Evolutionary conservation across 2,113 vertebrate species (phyloP).

Genomic region (Psilopsiagon aurifrons): DNA sequence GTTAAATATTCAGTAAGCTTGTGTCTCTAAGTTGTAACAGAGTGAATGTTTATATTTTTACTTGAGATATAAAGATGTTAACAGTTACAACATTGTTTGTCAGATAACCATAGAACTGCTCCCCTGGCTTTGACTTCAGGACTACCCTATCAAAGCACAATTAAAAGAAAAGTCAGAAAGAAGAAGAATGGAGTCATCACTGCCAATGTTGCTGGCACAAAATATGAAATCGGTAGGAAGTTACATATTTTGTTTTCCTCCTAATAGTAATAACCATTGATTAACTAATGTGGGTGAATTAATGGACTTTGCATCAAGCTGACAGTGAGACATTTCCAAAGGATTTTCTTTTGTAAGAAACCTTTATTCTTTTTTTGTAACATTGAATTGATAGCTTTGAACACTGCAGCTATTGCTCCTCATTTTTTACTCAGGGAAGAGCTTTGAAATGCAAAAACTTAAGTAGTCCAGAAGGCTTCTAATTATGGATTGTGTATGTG

Average conservation of each 20-base stretch:
- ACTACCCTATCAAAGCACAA: constrained; percentile 83
- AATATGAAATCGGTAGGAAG: constrained; percentile 96
- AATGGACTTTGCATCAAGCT: background rate
- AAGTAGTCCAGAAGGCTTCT: background rate
- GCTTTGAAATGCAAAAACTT: background rate
- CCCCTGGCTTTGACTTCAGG: constrained; percentile 81
- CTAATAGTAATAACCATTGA: background rate
- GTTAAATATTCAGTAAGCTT: background rate
- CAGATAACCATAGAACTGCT: constrained; percentile 85
- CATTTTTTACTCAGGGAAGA: background rate
- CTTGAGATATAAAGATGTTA: background rate
- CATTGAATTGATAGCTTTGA: background rate
- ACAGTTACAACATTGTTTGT: constrained; percentile 33
- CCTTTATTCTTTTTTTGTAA: background rate
- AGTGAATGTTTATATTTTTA: background rate
- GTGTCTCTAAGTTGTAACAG: background rate
- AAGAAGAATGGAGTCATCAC: constrained; percentile 93
- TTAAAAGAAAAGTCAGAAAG: constrained; percentile 87
- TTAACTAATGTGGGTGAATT: background rate
- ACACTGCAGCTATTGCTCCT: background rate
- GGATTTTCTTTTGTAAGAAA: background rate
- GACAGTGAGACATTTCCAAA: background rate
- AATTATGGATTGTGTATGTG: background rate
- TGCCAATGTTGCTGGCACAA: constrained; percentile 91
- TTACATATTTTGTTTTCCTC: background rate